phyloP scores from a whole-genome alignment of 2,797 vertebrate species.

The Rhinella marina region DNA sequence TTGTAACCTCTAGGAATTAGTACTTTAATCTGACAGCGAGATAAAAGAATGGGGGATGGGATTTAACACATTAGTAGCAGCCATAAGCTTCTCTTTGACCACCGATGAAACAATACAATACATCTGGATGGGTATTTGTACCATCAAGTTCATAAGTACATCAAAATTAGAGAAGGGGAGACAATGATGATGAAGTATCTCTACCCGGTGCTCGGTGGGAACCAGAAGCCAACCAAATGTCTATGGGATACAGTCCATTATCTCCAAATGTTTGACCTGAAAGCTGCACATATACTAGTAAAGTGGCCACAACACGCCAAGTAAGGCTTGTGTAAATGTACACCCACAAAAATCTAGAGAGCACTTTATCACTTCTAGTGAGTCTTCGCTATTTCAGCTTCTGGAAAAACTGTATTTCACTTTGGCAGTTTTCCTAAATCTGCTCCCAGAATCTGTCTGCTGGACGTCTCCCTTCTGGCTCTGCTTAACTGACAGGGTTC shows the following conservation, averaged over 20 bases:
- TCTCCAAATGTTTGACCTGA: too few relatives aligned
- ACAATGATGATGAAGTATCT: not conserved
- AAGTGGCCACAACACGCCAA: not conserved
- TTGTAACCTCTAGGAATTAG: conserved; percentile 38
- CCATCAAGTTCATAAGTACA: not conserved
- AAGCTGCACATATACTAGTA: too few relatives aligned
- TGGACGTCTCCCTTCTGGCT: too few relatives aligned
- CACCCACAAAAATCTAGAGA: not conserved
- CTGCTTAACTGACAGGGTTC: too few relatives aligned
- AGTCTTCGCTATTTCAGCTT: too few relatives aligned
- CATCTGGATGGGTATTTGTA: too few relatives aligned
- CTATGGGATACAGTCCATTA: not conserved
- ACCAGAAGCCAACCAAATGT: not conserved
- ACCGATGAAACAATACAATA: not conserved
- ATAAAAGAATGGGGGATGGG: conserved; percentile 10
- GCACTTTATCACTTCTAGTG: too few relatives aligned
- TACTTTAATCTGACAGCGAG: conserved; percentile 34
- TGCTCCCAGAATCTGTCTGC: not conserved
- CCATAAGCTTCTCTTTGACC: not conserved
- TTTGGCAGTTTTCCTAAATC: too few relatives aligned
- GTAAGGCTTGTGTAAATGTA: not conserved
- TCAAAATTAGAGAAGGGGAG: not conserved
- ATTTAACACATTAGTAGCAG: not conserved
- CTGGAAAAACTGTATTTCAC: too few relatives aligned
- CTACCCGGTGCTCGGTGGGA: not conserved